A percentile compares a stretch with the other conserved stretches of the same genome.
These are phyloP conservation scores for Caiman crocodilus DNA, from an alignment of 2,797 vertebrate genomes.

Conservation along the genomic window DNA sequence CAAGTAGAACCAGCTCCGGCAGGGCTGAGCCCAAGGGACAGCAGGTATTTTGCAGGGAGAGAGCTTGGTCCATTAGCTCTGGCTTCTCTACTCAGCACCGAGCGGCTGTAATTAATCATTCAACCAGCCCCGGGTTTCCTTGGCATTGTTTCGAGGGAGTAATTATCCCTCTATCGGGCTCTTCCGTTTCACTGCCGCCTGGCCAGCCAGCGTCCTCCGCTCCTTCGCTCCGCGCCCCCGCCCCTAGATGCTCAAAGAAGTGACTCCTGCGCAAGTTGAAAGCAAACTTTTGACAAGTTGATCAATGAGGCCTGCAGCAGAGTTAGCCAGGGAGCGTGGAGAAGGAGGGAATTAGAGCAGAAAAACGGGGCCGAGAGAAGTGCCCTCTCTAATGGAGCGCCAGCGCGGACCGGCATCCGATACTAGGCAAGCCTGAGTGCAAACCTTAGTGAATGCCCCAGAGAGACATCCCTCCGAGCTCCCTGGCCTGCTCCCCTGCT, in stretches of 20 bases:
- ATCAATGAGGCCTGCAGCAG: constrained; percentile 47
- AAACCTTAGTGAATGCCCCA: neutral
- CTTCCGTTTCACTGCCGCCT: neutral
- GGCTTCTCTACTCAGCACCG: neutral
- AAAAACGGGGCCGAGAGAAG: constrained; percentile 45
- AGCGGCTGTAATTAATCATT: constrained; percentile 67
- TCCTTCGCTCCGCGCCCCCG: neutral
- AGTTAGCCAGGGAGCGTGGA: neutral
- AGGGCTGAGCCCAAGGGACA: neutral
- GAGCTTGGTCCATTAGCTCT: constrained; percentile 52
- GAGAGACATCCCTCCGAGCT: neutral
- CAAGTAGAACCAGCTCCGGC: neutral
- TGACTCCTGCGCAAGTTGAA: neutral
- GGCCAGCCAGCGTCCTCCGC: neutral
- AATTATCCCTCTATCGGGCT: constrained; percentile 54
- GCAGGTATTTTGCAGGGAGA: neutral
- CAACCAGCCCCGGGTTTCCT: constrained; percentile 58
- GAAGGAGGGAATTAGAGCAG: constrained; percentile 64
- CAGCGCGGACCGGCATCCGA: neutral
- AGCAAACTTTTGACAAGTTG: constrained; percentile 60
- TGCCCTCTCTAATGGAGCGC: constrained; percentile 33
- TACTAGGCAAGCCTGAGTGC: neutral
- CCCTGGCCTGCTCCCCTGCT: too few relatives aligned
- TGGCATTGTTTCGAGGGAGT: constrained; percentile 9
- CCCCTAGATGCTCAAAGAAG: neutral